Evolutionary conservation across 2,113 vertebrate genomes (phyloP), one percentile per base, ranked within the genome.

Genomic region (Oreochromis spilurus): DNA sequence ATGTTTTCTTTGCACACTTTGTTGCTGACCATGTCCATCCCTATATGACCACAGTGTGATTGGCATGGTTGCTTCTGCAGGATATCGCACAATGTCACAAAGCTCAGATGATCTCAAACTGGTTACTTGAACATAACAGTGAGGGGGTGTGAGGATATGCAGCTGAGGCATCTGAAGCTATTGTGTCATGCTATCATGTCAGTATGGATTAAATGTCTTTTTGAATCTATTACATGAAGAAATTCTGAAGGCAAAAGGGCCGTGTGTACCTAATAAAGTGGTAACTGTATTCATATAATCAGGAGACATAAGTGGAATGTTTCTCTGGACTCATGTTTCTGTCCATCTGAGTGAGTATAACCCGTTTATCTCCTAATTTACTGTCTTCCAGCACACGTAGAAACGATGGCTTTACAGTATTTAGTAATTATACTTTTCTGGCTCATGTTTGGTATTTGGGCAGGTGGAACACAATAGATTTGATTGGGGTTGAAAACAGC

Each of bases 151-250:
- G 24, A 24, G 24, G 24, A 24, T 24, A 24, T 48, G 43, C 24
- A 50, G 43, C 43, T 29, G 24, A 29, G 16, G 29, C 9, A 75
- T 48, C 70, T 50, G 70, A 48, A 75, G 24, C 70, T 10, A 75
- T 6, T 50, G 70, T 77, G 24, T 31, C 24, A 19, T 19, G 70
- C 43, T 50, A 50, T 31, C 21, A 29, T 7, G 43, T 48, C 70
- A 29, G 16, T 48, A 12, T 75, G 0, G 0, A 75, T 29, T 48
- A 75, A 75, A 75, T 75, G 24, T 75, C 14, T 45, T 72, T 16
- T 26, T 72, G 38, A 45, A 17, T 45, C 40, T 0, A 26, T 45
- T 45, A 3, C 67, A 48, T 19, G 16, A n/a, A 0, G 1, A 36
- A 36, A 34, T 19, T 62, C 5, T 34, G 29, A 62, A 62, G 57